Base-by-base conservation (phyloP, 2,888 invertebrate species). In the Acleris holmiana region DNA sequence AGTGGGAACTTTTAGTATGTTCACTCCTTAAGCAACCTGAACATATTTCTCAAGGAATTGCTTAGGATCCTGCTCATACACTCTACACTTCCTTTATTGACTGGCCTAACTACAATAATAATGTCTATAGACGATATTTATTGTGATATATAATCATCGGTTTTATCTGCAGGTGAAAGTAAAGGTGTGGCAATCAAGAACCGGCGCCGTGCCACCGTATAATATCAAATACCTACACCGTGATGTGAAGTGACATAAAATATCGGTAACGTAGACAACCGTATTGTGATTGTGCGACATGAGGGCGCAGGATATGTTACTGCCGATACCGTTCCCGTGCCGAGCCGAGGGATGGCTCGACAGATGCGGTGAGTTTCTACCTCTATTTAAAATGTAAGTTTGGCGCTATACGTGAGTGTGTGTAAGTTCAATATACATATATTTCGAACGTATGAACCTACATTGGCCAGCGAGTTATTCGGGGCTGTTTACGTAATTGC, bases 311-410 rank as follows among this genome's bases (percentile, higher is more conserved):
- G 82, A 85, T 72, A 74, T 70, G 68, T 8, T 29, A 29, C 69
- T 74, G 71, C 83, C 84, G 72, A 92, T 91, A 68, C 76, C 83
- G 57, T 92, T 86, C 69, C 92, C 92, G 23, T 92, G 92, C 74
- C 86, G 91, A 50, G 92, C 86, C 18, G 92, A 92, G 74, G 92
- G 92, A 49, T 92, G 92, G 92, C 80, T 92, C 21, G 85, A 91
- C 67, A 82, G 88, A 88, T 92, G 90, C 72, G 91, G 92, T 92
- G 74, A 89, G 90, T 79, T 51, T 18, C 3, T 17, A 47, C 8
- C 7, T 47, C 18, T 18, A 17, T 47, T 47, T 47, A n/a, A 4
- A 41, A 41, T 41, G 2, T 41, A n/a, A 41, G n/a, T n/a, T 15
- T 13, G 13, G 29, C 53, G 35, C 40, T 29, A 6, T 49, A 1